Evolutionary conservation across 2,113 vertebrate genomes (phyloP).

Genomic region (Arvicanthis niloticus): DNA sequence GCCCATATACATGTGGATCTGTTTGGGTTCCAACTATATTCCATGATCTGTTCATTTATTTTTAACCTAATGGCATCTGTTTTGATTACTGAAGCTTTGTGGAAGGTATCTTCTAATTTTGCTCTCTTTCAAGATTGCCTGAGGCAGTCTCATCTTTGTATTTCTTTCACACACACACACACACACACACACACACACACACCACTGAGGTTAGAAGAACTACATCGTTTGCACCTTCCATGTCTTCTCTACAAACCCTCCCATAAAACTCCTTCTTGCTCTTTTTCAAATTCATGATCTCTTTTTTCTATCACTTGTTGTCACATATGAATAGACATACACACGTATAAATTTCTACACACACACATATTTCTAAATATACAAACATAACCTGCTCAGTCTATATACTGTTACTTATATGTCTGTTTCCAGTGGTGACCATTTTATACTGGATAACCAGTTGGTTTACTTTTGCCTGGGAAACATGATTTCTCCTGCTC

Average conservation of each 20-base stretch:
- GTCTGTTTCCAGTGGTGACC: background rate
- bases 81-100: constrained; percentile 1
- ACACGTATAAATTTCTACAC: background rate
- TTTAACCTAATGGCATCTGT: background rate
- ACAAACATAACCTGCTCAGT: too few species aligned
- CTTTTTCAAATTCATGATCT: background rate
- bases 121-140: constrained; percentile 16
- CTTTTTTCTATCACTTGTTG: background rate
- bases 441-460: background rate
- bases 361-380: too few species aligned
- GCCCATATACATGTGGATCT: background rate
- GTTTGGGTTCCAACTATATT: background rate
- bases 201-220: background rate
- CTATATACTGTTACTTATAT: background rate
- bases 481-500: background rate
- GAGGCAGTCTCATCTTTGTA: constrained; percentile 1
- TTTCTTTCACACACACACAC: background rate
- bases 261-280: background rate
- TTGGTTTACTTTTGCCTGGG: background rate
- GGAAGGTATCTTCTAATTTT: background rate
- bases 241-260: background rate
- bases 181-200: too few species aligned
- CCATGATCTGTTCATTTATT: background rate
- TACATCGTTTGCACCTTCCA: background rate
- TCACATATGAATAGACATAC: background rate